Evolutionary conservation across 2,113 vertebrate species (phyloP), one percentile per base, ranked within the genome.

Genomic region (Cinclus mexicanus): DNA sequence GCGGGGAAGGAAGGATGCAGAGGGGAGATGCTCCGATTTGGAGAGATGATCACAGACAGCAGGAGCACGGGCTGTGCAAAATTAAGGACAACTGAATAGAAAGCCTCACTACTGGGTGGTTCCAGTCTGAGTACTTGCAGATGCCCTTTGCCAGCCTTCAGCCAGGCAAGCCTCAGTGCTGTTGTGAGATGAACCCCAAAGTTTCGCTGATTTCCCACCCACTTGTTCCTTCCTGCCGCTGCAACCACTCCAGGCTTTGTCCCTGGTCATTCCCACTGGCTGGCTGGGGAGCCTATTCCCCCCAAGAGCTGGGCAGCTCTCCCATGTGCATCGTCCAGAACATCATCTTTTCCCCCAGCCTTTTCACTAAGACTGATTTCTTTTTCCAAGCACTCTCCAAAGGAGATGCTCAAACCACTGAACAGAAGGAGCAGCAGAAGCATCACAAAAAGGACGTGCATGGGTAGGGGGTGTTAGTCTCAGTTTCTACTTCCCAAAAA

Each of bases 1-100:
- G 0, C 0, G 0, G 96, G 95, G 81, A 95, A 93, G 93, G 84
- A 59, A 93, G 93, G 84, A 59, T 21, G 84, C n/a, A 4, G 6
- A 6, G 33, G 20, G 72, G 49, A 83, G 50, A n/a, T 20, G 78
- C 31, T 64, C 7, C 1, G 0, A 1, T 14, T 28, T 1, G 0
- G 69, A 41, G 68, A n/a, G 84, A 57, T 5, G 5, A 6, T 8
- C 0, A 0, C 63, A 18, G 39, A 42, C 49, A 93, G 65, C 1
- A 0, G 19, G 76, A 92, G 47, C 57, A 13, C 20, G 5, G 3
- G 39, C 49, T 4, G 5, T 33, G 74, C 18, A 44, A 24, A 85
- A 33, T 4, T 20, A 57, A 63, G 29, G 77, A 15, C 44, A 72
- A 8, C 14, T 7, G 35, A 61, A 15, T 7, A 3, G 7, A 22